Percentiles rank a stretch among this genome's conserved stretches.
Conservation (phyloP, 2,888 invertebrate species). For the Scrobipalpa costella region DNA sequence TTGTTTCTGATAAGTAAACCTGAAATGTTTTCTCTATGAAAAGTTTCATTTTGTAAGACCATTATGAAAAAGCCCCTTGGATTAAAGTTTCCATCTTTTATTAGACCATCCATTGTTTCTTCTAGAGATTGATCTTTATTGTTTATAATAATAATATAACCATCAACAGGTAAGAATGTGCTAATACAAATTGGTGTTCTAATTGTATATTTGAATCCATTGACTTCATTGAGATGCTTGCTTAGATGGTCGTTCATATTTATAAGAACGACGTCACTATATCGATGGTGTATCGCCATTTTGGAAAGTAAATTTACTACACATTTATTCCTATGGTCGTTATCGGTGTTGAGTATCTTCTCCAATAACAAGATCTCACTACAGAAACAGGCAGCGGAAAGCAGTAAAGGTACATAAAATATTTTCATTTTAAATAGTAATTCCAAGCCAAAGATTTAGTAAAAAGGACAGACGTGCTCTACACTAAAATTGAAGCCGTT, state of each 20-base stretch:
- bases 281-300: background rate
- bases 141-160: background rate
- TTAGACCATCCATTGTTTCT: background rate
- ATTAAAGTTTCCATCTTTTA: background rate
- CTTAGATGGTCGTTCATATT: constrained; percentile 1
- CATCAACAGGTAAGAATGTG: background rate
- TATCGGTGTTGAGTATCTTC: background rate
- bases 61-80: background rate
- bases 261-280: background rate
- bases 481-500: background rate
- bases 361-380: background rate
- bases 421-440: background rate
- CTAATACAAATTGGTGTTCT: background rate
- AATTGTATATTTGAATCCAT: background rate
- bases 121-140: background rate
- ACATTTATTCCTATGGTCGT: background rate
- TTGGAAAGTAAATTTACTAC: background rate
- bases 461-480: background rate
- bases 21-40: background rate
- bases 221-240: background rate
- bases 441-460: background rate
- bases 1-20: background rate
- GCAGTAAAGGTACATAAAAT: background rate
- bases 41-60: background rate
- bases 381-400: background rate